Percentiles rank a stretch among this genome's conserved stretches.
Evolutionary conservation across 2,888 invertebrate species (phyloP).

Genomic region (Apoderus coryli): DNA sequence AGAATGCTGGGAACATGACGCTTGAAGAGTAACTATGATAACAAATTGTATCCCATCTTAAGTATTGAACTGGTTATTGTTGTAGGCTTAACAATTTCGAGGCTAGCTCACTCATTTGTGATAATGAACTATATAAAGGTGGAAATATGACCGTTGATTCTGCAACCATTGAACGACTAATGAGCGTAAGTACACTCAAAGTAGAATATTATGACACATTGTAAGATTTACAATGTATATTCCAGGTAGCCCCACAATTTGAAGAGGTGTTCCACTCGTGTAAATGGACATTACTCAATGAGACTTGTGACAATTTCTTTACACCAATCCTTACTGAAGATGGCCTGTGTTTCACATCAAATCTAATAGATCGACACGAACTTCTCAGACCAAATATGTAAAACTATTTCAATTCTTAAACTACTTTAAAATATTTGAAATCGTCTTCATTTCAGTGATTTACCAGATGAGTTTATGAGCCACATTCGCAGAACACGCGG

Average conservation of each 20-base stretch:
- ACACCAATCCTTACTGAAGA: constrained; percentile 55
- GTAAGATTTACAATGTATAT: too few relatives aligned
- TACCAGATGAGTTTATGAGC: constrained; percentile 24
- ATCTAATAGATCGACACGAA: constrained; percentile 46
- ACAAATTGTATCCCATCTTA: too few relatives aligned
- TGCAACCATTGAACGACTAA: constrained; percentile 40
- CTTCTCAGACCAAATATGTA: constrained; percentile 45
- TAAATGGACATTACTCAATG: constrained; percentile 33
- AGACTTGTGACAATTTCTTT: constrained; percentile 42
- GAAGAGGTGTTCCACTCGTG: constrained; percentile 29
- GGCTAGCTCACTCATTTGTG: constrained; percentile 44
- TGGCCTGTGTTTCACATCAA: constrained; percentile 59
- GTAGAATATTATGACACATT: too few relatives aligned
- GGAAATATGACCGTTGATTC: constrained; percentile 38
- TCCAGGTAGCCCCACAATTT: constrained; percentile 28
- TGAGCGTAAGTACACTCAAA: constrained; percentile 38
- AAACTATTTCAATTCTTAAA: too few relatives aligned
- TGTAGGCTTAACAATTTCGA: constrained; percentile 36
- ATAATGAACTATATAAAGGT: constrained; percentile 38
- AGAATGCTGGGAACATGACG: constrained; percentile 30
- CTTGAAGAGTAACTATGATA: constrained; percentile 43
- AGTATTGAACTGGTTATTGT: too few relatives aligned
- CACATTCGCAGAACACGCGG: constrained; percentile 27
- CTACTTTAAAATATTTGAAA: too few relatives aligned
- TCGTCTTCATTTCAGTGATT: too few relatives aligned